Evolutionary conservation across 2,888 invertebrate genomes (phyloP).

Genomic region (Drosophila eohydei): DNA sequence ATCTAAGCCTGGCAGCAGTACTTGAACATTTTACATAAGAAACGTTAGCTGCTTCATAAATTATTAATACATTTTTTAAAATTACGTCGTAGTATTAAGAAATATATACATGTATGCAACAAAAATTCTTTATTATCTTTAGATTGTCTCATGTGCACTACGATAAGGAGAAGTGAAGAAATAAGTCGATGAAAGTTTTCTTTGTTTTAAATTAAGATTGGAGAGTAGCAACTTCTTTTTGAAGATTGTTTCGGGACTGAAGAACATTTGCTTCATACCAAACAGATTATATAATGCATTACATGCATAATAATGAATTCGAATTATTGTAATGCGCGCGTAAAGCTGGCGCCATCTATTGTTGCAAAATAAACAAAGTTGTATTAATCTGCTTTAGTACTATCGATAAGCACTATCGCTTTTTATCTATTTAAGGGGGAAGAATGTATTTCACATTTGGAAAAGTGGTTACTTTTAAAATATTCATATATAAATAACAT

Average conservation of each 20-base stretch:
- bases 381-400: background rate
- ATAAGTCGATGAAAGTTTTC: background rate
- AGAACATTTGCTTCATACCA: too few species aligned
- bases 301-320: background rate
- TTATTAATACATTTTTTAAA: background rate
- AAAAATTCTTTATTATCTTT: background rate
- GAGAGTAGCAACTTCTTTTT: background rate
- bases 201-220: constrained; percentile 2
- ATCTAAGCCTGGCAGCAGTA: background rate
- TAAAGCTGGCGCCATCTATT: background rate
- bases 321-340: background rate
- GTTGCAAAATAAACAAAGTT: background rate
- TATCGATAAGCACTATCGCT: background rate
- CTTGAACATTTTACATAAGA: constrained; percentile 20
- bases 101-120: background rate
- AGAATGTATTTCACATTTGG: too few species aligned
- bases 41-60: constrained; percentile 5
- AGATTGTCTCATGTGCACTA: constrained; percentile 3
- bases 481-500: too few species aligned
- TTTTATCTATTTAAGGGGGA: too few species aligned
- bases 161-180: constrained; percentile 11
- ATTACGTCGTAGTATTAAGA: constrained; percentile 20
- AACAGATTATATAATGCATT: background rate
- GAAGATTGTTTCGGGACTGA: background rate
- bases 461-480: too few species aligned